Conservation (phyloP, 2,797 vertebrate genomes). For the Coranthus polyacanthus region DNA sequence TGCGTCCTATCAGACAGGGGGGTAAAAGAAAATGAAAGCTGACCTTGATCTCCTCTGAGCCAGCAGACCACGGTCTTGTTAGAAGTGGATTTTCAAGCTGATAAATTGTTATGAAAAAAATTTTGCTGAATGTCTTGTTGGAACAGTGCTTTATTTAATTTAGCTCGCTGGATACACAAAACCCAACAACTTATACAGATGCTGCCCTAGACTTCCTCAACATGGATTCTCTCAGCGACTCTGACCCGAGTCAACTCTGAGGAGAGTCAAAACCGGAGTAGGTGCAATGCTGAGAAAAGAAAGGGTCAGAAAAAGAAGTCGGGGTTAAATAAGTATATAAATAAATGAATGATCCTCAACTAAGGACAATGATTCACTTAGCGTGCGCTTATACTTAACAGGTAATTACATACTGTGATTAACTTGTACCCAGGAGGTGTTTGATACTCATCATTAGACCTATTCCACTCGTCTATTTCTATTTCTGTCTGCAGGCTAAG, state of each 20-base stretch:
- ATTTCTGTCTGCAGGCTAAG: slow-evolving; percentile 53
- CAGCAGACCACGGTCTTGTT: slow-evolving; percentile 33
- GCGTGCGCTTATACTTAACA: slow-evolving; percentile 38
- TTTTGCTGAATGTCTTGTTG: too few relatives aligned
- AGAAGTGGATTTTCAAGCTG: too few relatives aligned
- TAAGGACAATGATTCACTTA: slow-evolving; percentile 35
- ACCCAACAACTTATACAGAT: too few relatives aligned
- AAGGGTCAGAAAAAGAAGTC: too few relatives aligned
- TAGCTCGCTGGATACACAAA: too few relatives aligned
- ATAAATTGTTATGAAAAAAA: too few relatives aligned
- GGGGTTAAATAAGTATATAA: slow-evolving; percentile 15
- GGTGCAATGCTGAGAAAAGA: too few relatives aligned
- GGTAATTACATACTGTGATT: slow-evolving; percentile 59
- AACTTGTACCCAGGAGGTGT: slow-evolving; percentile 48
- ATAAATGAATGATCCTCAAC: slow-evolving; percentile 37
- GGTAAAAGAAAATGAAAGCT: slow-evolving; percentile 56
- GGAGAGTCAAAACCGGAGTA: too few relatives aligned
- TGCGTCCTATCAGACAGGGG: slow-evolving; percentile 46
- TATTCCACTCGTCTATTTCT: slow-evolving; percentile 51
- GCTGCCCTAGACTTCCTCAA: too few relatives aligned
- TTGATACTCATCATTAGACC: slow-evolving; percentile 53
- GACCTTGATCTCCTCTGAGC: slow-evolving; percentile 29
- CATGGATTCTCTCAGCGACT: too few relatives aligned
- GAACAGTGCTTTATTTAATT: too few relatives aligned
- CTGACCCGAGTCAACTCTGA: too few relatives aligned